Evolutionary conservation across 2,113 vertebrate genomes (phyloP).

Genomic region (Gobio gobio): DNA sequence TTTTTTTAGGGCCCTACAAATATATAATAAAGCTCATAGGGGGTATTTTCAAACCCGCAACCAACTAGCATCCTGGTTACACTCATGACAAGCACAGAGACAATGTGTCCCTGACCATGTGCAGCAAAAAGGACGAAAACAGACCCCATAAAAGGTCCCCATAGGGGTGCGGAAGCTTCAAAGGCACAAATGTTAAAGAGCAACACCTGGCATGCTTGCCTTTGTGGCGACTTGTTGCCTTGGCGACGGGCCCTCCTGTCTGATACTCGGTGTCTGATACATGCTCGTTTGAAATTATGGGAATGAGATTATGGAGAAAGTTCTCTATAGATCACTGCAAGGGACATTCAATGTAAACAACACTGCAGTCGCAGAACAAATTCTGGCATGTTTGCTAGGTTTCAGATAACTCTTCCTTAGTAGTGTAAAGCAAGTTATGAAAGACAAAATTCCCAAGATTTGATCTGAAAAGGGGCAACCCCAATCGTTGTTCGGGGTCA

Average conservation of each 20-base stretch:
- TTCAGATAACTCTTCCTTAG: neutral
- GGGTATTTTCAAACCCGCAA: neutral
- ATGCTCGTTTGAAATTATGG: constrained; percentile 24
- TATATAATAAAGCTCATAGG: neutral
- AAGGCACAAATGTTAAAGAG: constrained; percentile 45
- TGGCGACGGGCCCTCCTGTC: constrained; percentile 32
- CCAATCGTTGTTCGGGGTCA: constrained; percentile 7
- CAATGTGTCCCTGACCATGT: constrained; percentile 6
- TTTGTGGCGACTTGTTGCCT: constrained; percentile 47
- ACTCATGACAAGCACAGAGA: neutral
- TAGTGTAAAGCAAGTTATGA: neutral
- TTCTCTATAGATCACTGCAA: neutral
- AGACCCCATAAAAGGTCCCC: constrained; percentile 36
- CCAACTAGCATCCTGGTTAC: neutral
- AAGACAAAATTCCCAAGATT: neutral
- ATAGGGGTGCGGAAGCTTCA: constrained; percentile 41
- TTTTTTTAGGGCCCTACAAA: neutral
- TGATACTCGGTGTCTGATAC: neutral
- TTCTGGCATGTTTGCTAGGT: neutral
- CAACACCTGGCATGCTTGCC: constrained; percentile 49
- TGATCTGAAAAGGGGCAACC: neutral
- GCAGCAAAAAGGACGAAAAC: constrained; percentile 21
- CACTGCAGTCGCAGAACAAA: neutral
- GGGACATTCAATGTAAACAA: neutral
- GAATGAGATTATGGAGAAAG: constrained; percentile 12